Percentiles rank a stretch among this genome's conserved stretches.
phyloP scores from a whole-genome alignment of 2,113 vertebrate genomes.

The Sceloporus undulatus region DNA sequence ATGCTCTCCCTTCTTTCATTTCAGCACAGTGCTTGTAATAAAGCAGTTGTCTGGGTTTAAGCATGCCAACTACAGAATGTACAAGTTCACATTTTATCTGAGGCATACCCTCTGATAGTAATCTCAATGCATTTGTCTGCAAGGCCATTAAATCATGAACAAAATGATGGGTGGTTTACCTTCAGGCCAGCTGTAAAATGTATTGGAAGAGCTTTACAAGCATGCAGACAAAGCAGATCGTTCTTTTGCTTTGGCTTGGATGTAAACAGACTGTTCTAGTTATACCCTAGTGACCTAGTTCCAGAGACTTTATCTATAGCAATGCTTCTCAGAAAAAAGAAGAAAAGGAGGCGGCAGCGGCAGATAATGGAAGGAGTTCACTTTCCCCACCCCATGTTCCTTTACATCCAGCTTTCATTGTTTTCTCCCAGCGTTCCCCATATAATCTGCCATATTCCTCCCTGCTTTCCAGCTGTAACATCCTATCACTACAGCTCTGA shows the following conservation, averaged over 20 bases:
- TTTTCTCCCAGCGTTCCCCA: neutral
- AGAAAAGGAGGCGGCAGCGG: neutral
- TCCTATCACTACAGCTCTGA: neutral
- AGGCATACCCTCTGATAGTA: neutral
- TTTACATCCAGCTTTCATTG: neutral
- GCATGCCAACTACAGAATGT: neutral
- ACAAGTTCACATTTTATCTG: neutral
- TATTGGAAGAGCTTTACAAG: neutral
- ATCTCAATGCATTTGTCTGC: neutral
- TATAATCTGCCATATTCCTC: neutral
- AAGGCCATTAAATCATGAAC: neutral
- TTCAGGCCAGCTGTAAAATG: neutral
- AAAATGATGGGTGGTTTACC: neutral
- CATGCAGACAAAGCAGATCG: neutral
- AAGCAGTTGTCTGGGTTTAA: neutral
- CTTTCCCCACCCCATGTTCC: neutral
- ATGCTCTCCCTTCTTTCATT: no score
- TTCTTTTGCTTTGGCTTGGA: neutral
- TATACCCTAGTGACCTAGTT: slow-evolving; percentile 33
- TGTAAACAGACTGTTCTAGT: slow-evolving; percentile 2
- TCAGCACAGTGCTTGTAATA: neutral
- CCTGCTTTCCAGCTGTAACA: neutral
- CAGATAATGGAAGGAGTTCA: slow-evolving; percentile 1
- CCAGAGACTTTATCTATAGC: neutral
- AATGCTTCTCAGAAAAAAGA: neutral